Conservation (phyloP, 2,888 invertebrate species). For the Epistrophe grossulariae region DNA sequence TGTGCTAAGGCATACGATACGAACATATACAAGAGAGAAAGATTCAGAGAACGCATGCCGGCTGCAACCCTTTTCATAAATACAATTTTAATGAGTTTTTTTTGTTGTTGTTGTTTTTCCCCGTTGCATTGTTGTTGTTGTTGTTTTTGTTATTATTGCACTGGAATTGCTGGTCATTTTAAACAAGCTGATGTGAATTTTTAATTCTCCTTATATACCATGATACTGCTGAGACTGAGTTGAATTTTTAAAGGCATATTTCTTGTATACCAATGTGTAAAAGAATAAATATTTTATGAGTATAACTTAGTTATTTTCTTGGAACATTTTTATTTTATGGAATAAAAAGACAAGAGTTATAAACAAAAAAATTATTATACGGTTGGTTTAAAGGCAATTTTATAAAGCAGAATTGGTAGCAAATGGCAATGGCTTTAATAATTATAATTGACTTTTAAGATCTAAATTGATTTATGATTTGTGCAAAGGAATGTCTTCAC, state of each 20-base stretch:
- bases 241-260: slow-evolving; percentile 21
- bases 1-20: slow-evolving; percentile 35
- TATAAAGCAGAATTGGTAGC: not conserved
- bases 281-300: slow-evolving; percentile 55
- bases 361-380: not conserved
- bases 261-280: not conserved
- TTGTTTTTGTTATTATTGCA: not conserved
- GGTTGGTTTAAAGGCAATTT: not conserved
- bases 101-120: slow-evolving; percentile 21
- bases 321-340: slow-evolving; percentile 19
- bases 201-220: slow-evolving; percentile 45
- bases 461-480: slow-evolving; percentile 40
- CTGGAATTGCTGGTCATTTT: slow-evolving; percentile 43
- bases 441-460: slow-evolving; percentile 33
- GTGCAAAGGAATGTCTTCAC: not conserved
- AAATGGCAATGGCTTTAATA: not conserved
- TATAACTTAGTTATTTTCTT: slow-evolving; percentile 22
- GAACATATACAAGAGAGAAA: not conserved
- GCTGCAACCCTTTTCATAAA: slow-evolving; percentile 59
- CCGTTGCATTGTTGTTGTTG: slow-evolving; percentile 24
- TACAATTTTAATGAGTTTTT: slow-evolving; percentile 61
- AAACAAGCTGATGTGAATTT: slow-evolving; percentile 69
- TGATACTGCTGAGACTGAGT: no score
- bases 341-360: slow-evolving; percentile 24
- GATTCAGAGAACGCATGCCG: slow-evolving; percentile 51